Evolutionary conservation across 2,888 invertebrate species (phyloP), one percentile per base, ranked within the genome.

Genomic region (Trichacis sp.): DNA sequence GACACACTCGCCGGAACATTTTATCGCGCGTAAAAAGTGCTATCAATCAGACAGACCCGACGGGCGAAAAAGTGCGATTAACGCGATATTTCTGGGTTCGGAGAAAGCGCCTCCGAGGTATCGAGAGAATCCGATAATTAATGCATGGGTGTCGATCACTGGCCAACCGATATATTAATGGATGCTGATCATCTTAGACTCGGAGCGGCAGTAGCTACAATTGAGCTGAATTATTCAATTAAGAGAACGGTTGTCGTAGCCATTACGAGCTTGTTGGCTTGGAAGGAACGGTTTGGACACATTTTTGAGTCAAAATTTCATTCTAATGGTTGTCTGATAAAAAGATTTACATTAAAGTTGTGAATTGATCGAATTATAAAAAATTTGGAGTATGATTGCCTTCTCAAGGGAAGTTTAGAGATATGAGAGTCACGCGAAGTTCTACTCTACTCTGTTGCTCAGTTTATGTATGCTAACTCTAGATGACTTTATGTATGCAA

Each of bases 171-270:
- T 42, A 59, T 42, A 63, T 59, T 56, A 67, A 63, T 60, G 55
- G 67, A 56, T 33, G 29, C 47, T 47, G 57, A 69, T 75, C 75
- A 71, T 71, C 70, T 70, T 70, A 61, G 3, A 8, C 50, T 57
- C 43, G 12, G 33, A 24, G 56, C 48, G n/a, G 14, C 59, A 46
- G 56, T 51, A 47, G 57, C 49, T 48, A 45, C 55, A 58, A 69
- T 58, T 52, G 64, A 53, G 48, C 56, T 62, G 38, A 64, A 64
- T 68, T 68, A 64, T 68, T 68, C 64, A 68, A 68, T 68, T 57
- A 64, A 59, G 59, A 12, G 48, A 29, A 49, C 38, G 57, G 17
- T 49, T 17, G 19, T 17, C 43, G 9, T 30, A n/a, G n/a, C n/a
- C n/a, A n/a, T n/a, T n/a, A n/a, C n/a, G n/a, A n/a, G n/a, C n/a